Conservation (phyloP, 1,140 invertebrate genomes). For the Drosophila pseudoananassae region DNA sequence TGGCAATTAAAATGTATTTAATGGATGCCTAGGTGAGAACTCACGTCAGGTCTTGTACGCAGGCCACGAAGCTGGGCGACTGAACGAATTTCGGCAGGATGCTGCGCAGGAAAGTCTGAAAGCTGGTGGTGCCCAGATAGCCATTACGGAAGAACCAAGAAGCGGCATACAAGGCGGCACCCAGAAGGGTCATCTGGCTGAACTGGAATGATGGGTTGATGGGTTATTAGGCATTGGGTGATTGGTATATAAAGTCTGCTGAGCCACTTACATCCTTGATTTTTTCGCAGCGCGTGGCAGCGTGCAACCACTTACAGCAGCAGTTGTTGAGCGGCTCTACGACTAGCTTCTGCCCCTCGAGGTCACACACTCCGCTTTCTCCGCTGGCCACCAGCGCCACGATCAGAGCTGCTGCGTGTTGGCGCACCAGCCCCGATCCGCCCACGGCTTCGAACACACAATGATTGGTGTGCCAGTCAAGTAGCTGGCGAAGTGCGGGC, state of each 20-base stretch:
- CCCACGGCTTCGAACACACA: conserved; percentile 66
- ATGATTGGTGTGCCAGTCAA: conserved; percentile 83
- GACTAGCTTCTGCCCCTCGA: conserved; percentile 56
- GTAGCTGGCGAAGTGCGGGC: conserved; percentile 71
- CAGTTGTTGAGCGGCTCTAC: conserved; percentile 70
- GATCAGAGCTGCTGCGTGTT: conserved; percentile 79
- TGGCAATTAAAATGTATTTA: conserved; percentile 50
- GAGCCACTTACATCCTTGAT: conserved; percentile 66
- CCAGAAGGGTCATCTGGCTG: conserved; percentile 70
- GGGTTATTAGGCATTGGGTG: background rate
- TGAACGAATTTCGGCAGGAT: conserved; percentile 67
- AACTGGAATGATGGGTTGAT: conserved; percentile 48
- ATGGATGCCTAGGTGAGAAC: conserved; percentile 7
- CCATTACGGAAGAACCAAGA: conserved; percentile 60
- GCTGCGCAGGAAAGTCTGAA: conserved; percentile 52
- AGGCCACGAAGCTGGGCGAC: conserved; percentile 57
- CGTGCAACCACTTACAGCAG: conserved; percentile 76
- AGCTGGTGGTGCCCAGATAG: conserved; percentile 33
- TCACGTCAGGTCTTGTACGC: conserved; percentile 60
- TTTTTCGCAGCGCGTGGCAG: conserved; percentile 35
- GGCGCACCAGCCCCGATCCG: conserved; percentile 68
- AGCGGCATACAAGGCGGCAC: conserved; percentile 57
- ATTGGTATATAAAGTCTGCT: background rate
- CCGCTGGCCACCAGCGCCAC: conserved; percentile 63
- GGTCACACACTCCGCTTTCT: conserved; percentile 56